Percentiles rank a stretch among this genome's conserved stretches.
phyloP scores from a whole-genome alignment of 2,797 vertebrate genomes.

The Muraenolepis orangiensis region DNA sequence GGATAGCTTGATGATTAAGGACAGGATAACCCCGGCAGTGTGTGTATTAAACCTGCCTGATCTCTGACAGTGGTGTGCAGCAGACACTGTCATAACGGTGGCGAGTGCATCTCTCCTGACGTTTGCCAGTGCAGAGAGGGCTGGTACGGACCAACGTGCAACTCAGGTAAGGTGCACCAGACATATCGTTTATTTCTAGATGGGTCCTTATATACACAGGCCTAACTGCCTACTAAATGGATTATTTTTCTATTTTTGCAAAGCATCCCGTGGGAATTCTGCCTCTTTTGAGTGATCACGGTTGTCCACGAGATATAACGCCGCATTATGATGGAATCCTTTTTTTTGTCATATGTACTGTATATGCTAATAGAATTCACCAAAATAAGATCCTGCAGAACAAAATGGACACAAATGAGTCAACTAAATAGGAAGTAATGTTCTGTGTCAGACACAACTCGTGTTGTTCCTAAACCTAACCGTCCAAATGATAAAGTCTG shows the following conservation, averaged over 20 bases:
- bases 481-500: no score
- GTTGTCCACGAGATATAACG: no score
- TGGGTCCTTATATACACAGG: no score
- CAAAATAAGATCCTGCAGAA: not conserved
- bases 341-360: no score
- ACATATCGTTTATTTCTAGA: not conserved
- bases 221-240: no score
- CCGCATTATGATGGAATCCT: no score
- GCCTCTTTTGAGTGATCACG: no score
- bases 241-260: no score
- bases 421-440: not conserved
- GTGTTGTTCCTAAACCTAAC: no score
- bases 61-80: constrained; percentile 85
- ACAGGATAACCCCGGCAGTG: not conserved
- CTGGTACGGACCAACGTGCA: constrained; percentile 86
- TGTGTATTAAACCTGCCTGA: not conserved
- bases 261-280: no score
- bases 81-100: constrained; percentile 90
- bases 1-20: not conserved
- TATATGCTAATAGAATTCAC: not conserved
- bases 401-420: not conserved
- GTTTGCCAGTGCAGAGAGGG: constrained; percentile 82
- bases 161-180: constrained; percentile 76
- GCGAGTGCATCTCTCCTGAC: constrained; percentile 82
- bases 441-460: not conserved